These are phyloP conservation scores for Torymus aiolomorphi DNA, from an alignment of 2,888 invertebrate genomes.

Conservation along the genomic window DNA sequence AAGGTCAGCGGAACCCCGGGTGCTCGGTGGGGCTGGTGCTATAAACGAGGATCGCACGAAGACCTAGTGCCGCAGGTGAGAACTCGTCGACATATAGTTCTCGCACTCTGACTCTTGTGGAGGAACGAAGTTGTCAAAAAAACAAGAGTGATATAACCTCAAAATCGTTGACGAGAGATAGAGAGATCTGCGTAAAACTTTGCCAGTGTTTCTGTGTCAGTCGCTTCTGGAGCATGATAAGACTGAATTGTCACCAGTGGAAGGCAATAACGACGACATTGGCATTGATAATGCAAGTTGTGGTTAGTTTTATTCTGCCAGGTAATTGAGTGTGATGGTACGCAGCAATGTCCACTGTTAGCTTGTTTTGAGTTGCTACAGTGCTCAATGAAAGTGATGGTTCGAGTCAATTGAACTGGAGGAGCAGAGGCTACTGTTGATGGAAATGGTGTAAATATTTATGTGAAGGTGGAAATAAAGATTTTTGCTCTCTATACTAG, in stretches of 20 bases:
- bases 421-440: no score
- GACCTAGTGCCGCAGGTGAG: no score
- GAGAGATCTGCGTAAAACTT: constrained; percentile 26
- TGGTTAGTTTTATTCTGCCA: neutral
- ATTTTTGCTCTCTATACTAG: constrained; percentile 20
- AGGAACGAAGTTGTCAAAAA: constrained; percentile 46
- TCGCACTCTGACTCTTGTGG: neutral
- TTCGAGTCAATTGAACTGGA: no score
- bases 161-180: constrained; percentile 17
- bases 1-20: neutral
- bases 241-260: neutral
- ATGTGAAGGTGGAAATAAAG: constrained; percentile 28
- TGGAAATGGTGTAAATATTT: no score
- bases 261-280: neutral
- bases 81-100: no score
- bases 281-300: neutral
- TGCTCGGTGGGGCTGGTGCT: no score
- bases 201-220: constrained; percentile 40
- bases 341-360: no score
- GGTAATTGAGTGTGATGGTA: no score
- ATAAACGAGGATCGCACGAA: no score
- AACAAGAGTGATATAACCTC: constrained; percentile 56
- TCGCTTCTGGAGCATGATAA: constrained; percentile 10
- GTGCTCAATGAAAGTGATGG: no score
- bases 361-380: no score